These are phyloP conservation scores for Apotomis capreana DNA, from an alignment of 2,888 invertebrate species.

Conservation along the genomic window DNA sequence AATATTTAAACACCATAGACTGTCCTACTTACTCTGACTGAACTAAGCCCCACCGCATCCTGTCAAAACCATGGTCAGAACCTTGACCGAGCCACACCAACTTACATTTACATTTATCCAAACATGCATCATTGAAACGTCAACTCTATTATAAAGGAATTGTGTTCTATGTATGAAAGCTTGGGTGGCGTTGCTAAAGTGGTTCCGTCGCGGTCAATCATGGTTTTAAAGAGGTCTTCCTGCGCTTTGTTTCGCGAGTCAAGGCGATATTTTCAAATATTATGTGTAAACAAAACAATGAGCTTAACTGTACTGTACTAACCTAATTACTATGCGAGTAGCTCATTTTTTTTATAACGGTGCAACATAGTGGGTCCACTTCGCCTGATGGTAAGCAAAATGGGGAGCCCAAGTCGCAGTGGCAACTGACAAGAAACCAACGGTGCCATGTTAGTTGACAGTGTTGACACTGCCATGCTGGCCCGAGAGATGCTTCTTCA, in stretches of 20 bases:
- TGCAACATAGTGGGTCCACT: too few relatives aligned
- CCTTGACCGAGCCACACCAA: conserved; percentile 33
- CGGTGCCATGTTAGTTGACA: too few relatives aligned
- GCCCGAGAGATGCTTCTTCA: too few relatives aligned
- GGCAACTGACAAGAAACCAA: too few relatives aligned
- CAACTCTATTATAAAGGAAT: background rate
- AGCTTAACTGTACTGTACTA: background rate
- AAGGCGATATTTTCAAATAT: conserved; percentile 15
- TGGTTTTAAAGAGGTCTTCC: conserved; percentile 43
- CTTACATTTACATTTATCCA: background rate
- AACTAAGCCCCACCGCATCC: conserved; percentile 17
- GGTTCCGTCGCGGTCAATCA: conserved; percentile 42
- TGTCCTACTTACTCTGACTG: conserved; percentile 25
- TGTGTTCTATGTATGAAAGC: background rate
- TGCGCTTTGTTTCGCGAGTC: conserved; percentile 41
- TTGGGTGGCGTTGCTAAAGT: background rate
- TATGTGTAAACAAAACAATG: background rate
- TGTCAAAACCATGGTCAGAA: conserved; percentile 35
- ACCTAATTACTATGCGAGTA: too few relatives aligned
- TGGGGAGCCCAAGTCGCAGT: too few relatives aligned
- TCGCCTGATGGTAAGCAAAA: too few relatives aligned
- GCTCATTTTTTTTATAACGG: too few relatives aligned
- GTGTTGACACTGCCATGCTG: too few relatives aligned
- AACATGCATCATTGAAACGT: background rate
- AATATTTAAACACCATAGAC: conserved; percentile 2